These are phyloP conservation scores for Tenthredo amoena DNA, from an alignment of 2,888 invertebrate species.

Conservation along the genomic window DNA sequence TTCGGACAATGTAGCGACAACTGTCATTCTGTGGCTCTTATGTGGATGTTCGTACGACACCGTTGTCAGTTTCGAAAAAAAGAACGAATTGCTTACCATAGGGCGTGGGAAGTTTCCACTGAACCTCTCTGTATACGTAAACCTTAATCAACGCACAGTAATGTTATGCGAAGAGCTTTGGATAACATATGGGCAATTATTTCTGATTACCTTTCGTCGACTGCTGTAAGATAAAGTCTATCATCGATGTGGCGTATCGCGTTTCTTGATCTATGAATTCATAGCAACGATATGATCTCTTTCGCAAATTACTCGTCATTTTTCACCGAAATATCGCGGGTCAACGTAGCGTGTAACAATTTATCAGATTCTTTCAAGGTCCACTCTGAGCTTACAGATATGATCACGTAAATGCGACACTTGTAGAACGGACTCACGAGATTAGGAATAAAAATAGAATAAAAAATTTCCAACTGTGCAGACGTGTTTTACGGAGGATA, in stretches of 20 bases:
- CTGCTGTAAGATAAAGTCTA: slow-evolving; percentile 1
- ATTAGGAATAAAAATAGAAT: neutral
- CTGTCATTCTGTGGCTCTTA: too few relatives aligned
- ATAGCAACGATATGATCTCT: neutral
- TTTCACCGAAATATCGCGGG: neutral
- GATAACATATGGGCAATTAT: neutral
- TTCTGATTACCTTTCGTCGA: neutral
- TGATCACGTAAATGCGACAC: neutral
- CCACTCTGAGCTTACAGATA: neutral
- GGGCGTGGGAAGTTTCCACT: too few relatives aligned
- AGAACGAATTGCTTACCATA: too few relatives aligned
- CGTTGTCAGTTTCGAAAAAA: too few relatives aligned
- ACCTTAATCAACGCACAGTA: neutral
- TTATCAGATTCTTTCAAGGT: neutral
- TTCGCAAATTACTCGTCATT: neutral
- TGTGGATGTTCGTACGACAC: too few relatives aligned
- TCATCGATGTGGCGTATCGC: neutral
- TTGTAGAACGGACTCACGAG: neutral
- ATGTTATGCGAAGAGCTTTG: neutral
- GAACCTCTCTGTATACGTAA: neutral
- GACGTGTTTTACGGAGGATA: neutral
- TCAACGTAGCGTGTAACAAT: neutral
- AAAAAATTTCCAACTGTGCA: neutral
- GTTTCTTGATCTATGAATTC: neutral
- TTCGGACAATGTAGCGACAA: too few relatives aligned